Conservation (phyloP, 2,113 vertebrate genomes). For the Oncorhynchus clarkii region DNA sequence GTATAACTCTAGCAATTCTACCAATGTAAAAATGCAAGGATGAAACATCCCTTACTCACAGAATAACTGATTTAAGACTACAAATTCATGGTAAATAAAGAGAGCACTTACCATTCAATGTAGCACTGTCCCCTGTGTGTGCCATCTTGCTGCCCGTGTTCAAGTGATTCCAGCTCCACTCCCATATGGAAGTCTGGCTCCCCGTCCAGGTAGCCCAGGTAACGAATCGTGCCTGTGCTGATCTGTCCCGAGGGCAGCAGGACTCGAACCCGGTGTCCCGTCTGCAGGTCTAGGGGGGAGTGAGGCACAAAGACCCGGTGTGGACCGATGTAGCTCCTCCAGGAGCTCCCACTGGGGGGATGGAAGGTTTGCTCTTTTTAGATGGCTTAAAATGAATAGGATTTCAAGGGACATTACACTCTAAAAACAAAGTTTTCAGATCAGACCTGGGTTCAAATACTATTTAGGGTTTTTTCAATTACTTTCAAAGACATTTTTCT, state of each 20-base stretch:
- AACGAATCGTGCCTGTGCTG: conserved; percentile 69
- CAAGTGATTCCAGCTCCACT: conserved; percentile 70
- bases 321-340: conserved; percentile 39
- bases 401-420: background rate
- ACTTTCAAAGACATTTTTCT: background rate
- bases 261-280: conserved; percentile 72
- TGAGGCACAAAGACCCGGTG: conserved; percentile 71
- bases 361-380: background rate
- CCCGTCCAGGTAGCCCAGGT: conserved; percentile 69
- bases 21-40: background rate
- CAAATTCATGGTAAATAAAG: background rate
- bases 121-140: conserved; percentile 61
- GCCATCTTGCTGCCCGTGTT: conserved; percentile 55
- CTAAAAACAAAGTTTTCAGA: background rate
- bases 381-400: background rate
- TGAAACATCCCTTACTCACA: background rate
- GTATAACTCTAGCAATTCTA: no score
- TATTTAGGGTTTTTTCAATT: no score
- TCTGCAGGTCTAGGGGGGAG: conserved; percentile 72
- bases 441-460: no score
- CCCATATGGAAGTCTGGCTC: conserved; percentile 69
- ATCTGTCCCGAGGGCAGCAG: conserved; percentile 72
- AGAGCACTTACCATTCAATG: conserved; percentile 71
- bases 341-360: conserved; percentile 47
- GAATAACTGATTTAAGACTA: background rate